Base-by-base conservation (phyloP, 1,140 invertebrate genomes). In the Drosophila pandora region DNA sequence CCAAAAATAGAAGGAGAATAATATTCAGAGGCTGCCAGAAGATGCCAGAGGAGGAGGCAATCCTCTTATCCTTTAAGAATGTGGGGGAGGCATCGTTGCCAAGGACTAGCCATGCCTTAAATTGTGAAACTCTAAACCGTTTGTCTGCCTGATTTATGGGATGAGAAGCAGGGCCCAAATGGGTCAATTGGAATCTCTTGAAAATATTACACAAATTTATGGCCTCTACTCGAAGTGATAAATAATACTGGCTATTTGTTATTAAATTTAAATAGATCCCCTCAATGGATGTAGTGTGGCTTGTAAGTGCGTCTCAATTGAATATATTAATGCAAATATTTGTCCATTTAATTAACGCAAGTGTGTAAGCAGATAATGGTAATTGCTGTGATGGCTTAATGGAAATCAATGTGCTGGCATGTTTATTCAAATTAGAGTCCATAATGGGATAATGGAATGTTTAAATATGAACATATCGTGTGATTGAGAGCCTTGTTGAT, bases 61-160 rank as follows among this genome's bases (percentile, higher is more conserved):
- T 28, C 25, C 25, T 28, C 25, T 28, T 28, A 28, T 37, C 34
- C 34, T 37, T n/a, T 37, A 25, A 10, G 21, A 22, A 23, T 60
- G 34, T 17, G 47, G 12, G n/a, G 32, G 17, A 30, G 34, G 39
- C 9, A 17, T 1, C 9, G 25, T 39, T 23, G 34, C 43, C 22
- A 8, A 34, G n/a, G n/a, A 55, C 41, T 6, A 22, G 60, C 30
- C 62, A 69, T 39, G 67, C 23, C 50, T 41, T 69, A 49, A 56
- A 68, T 69, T 69, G 25, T 52, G 43, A 69, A 68, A 57, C 63
- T 69, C 43, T 47, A 57, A 68, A 49, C 64, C 67, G 65, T 57
- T 69, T 70, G 50, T 57, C 64, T 57, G 64, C n/a, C 12, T 49
- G 65, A 69, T 70, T 70, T 70, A 70, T 70, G 2, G 64, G 8